Evolutionary conservation across 2,797 vertebrate species (phyloP).

Genomic region (Falco columbarius): DNA sequence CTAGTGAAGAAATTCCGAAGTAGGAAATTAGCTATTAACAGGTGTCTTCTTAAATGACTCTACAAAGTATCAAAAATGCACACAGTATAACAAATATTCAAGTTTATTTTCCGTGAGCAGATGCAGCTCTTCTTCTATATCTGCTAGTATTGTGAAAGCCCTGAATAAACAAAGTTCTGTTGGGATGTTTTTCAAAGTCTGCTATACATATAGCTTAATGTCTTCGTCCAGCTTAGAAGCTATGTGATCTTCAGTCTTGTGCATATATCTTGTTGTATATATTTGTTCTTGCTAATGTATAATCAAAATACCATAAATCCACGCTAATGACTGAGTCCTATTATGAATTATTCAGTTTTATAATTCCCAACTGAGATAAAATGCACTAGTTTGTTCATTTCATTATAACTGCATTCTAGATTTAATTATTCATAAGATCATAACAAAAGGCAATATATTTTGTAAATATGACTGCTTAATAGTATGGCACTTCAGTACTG

Average conservation of each 20-base stretch:
- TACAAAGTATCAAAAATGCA: not conserved
- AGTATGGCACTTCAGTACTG: not conserved
- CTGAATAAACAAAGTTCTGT: not conserved
- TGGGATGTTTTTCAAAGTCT: not conserved
- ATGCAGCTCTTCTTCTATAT: constrained; percentile 2
- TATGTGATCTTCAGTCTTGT: not conserved
- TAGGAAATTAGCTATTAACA: not conserved
- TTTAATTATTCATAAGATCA: constrained; percentile 46
- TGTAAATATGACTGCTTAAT: constrained; percentile 7
- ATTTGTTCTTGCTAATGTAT: not conserved
- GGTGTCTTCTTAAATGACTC: not conserved
- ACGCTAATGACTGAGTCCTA: not conserved
- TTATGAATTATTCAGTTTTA: not conserved
- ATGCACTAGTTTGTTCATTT: constrained; percentile 3
- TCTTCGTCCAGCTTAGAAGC: not conserved
- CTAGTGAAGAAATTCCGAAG: not conserved
- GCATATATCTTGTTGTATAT: not conserved
- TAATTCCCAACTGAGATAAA: constrained; percentile 33
- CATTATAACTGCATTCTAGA: not conserved
- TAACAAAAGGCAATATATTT: constrained; percentile 24
- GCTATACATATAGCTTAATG: not conserved
- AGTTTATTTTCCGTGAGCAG: not conserved
- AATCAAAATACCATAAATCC: constrained; percentile 8
- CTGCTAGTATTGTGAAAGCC: not conserved
- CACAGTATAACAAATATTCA: not conserved